Conservation (phyloP, 2,888 invertebrate species). For the Heliconius ismenius region DNA sequence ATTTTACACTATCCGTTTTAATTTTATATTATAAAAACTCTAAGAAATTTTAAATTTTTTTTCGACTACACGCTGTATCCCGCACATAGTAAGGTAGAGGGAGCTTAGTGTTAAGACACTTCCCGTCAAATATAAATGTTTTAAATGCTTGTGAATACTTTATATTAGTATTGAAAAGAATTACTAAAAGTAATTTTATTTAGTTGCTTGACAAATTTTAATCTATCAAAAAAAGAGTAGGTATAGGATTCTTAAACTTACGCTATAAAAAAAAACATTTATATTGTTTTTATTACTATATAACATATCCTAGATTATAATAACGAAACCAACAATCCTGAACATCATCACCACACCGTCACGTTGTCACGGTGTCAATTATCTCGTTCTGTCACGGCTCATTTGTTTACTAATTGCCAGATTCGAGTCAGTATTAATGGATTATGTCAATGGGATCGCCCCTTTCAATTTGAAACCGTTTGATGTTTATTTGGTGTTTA, state of each 20-base stretch:
- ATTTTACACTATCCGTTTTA: constrained; percentile 29
- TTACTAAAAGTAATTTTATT: too few species aligned
- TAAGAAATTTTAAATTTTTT: too few species aligned
- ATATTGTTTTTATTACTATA: not conserved
- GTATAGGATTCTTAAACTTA: too few species aligned
- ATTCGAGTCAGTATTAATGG: constrained; percentile 74
- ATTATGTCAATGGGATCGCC: constrained; percentile 75
- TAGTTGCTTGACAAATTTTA: too few species aligned
- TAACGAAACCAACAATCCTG: constrained; percentile 19
- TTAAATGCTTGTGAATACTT: too few species aligned
- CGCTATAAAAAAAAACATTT: not conserved
- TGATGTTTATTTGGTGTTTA: constrained; percentile 71
- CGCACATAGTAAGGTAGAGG: too few species aligned
- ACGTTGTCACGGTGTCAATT: constrained; percentile 74
- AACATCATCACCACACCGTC: constrained; percentile 47
- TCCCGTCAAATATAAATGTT: too few species aligned
- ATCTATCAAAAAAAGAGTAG: too few species aligned
- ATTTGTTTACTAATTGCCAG: constrained; percentile 79
- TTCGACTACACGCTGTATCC: too few species aligned
- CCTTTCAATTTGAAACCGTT: constrained; percentile 62
- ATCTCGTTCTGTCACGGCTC: constrained; percentile 75
- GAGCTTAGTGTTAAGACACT: too few species aligned
- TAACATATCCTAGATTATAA: not conserved
- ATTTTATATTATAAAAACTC: not conserved
- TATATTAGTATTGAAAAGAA: too few species aligned